Base-by-base conservation (phyloP, 2,888 invertebrate genomes). In the Sisyra terminalis region DNA sequence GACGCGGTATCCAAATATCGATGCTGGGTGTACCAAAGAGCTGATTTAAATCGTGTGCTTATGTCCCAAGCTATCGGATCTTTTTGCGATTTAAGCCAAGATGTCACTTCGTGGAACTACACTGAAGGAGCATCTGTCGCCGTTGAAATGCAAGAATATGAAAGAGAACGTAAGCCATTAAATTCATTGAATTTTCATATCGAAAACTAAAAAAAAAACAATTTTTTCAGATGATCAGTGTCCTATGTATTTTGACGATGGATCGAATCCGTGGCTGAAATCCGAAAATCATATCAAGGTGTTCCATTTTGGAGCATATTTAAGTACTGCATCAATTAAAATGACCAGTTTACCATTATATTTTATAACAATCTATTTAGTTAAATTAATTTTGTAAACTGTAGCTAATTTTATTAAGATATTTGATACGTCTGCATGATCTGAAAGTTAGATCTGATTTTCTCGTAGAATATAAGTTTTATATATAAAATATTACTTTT, bases 11-110 rank as follows among this genome's bases (percentile, higher is more conserved):
- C 92, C 3, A 88, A 83, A 59, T 97, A 93, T 60, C 78, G 94
- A 53, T 97, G 96, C 59, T 97, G 96, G 96, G 93, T 94, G 34
- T 96, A 94, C 63, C 94, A 96, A 60, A 71, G 96, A 54, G 82
- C 90, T 39, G 94, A 94, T 71, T 71, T 94, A 50, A 93, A 93
- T 56, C 68, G 79, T 58, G 79, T 96, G 53, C 66, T 79, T 10
- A 76, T 82, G 75, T 85, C 85, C 1, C 75, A 84, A 61, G 86
- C 93, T 1, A 76, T 92, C 43, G 93, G 94, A 3, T 86, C 94
- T 1, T 89, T 81, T 53, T 97, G 96, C 57, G 82, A 86, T 55
- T 65, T 89, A 14, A 78, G 77, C 43, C 96, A 97, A 66, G 86
- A 86, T 52, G 92, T 96, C 1, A 77, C 78, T 1, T 90, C 90